Evolutionary conservation across 92 coral and sea anemone genomes (phyloP), one percentile per base, ranked within the genome.

Genomic region (Actinernus sp.): DNA sequence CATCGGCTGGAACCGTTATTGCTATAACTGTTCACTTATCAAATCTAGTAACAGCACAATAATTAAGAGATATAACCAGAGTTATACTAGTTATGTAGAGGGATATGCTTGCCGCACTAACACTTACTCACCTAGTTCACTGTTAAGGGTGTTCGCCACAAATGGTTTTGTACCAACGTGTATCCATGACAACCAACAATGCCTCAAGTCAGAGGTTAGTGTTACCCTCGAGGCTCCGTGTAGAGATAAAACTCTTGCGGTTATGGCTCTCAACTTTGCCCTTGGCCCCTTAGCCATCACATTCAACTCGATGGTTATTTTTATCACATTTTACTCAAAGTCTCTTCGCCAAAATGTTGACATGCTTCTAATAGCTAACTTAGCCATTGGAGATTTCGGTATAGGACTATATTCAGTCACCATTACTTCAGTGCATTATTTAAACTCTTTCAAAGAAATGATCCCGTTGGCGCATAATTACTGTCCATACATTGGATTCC

Each of bases 141-240:
- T n/a, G 5, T 22, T 55, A 2, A 39, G 31, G 37, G 2, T 22
- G 2, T 39, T 68, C 21, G 75, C 75, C 2, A 24, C n/a, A 0
- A 18, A 54, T 30, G 75, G 75, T 52, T 68, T 68, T 54, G 17
- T 68, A 38, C 60, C 64, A 54, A 39, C 51, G 9, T 66, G 74
- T 17, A 34, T 66, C 6, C 36, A 26, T 22, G 27, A n/a, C n/a
- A n/a, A n/a, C n/a, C n/a, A n/a, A n/a, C n/a, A n/a, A n/a, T n/a
- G n/a, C n/a, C n/a, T n/a, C 8, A 23, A 38, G 41, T 56, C 61
- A 44, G 59, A 60, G 54, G 38, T 68, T 0, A 26, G 41, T 14
- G 75, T 53, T 0, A 34, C 52, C 1, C 26, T 55, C 26, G 54
- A 36, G 43, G 63, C 62, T 12, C 75, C 63, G 5, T 68, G 75